phyloP scores from a whole-genome alignment of 2,113 vertebrate genomes.

The Daphoenositta chrysoptera region DNA sequence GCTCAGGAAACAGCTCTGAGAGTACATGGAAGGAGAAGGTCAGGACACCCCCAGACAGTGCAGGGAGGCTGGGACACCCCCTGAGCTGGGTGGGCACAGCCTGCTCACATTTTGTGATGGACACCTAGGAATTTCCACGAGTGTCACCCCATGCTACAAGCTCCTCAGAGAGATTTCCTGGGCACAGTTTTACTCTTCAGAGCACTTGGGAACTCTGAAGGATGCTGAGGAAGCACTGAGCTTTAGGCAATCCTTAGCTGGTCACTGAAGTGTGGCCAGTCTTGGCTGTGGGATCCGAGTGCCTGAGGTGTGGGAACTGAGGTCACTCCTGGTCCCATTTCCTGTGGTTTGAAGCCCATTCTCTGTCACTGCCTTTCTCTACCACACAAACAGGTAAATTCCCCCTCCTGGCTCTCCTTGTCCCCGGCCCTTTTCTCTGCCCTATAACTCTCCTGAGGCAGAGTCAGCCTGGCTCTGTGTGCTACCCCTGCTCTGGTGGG shows the following conservation, averaged over 20 bases:
- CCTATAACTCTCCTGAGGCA: background rate
- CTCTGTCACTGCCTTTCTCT: background rate
- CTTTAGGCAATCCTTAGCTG: background rate
- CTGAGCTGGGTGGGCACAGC: background rate
- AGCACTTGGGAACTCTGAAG: background rate
- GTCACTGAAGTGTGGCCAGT: background rate
- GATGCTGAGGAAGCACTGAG: background rate
- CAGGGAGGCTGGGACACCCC: background rate
- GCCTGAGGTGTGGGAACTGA: background rate
- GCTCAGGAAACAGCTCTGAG: background rate
- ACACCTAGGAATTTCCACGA: fast-evolving
- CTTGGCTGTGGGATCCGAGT: background rate
- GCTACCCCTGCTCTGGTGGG: background rate
- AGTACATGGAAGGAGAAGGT: fast-evolving
- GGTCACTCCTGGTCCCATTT: background rate
- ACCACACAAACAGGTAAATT: background rate
- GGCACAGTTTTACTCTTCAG: background rate
- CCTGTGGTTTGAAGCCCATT: fast-evolving
- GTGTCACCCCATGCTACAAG: background rate
- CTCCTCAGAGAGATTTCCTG: background rate
- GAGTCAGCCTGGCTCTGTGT: background rate
- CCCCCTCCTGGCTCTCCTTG: background rate
- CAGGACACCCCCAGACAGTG: background rate
- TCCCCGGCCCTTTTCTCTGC: background rate
- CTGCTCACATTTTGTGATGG: background rate